These are phyloP conservation scores for Astreopora myriophthalma DNA, from an alignment of 64 coral and sea anemone genomes.

Conservation along the genomic window DNA sequence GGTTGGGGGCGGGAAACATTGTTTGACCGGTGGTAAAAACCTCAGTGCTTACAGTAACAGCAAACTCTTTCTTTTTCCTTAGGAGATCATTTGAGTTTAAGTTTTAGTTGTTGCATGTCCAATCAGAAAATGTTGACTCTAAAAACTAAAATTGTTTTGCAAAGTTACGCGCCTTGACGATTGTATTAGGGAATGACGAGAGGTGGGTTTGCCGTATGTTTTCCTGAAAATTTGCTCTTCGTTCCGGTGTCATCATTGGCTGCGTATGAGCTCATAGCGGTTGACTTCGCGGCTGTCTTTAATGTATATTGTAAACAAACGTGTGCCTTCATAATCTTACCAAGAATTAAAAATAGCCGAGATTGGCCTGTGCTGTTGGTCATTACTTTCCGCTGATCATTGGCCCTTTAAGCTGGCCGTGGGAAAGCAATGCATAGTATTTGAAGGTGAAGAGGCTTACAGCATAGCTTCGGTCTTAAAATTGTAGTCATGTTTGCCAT, in stretches of 20 bases:
- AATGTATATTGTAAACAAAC: neutral
- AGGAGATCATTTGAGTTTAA: too few relatives aligned
- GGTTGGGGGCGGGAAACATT: too few relatives aligned
- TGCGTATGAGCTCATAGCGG: neutral
- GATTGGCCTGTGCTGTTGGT: neutral
- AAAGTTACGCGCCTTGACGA: neutral
- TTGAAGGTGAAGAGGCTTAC: slow-evolving; percentile 1
- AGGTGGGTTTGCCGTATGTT: neutral
- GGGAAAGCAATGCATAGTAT: neutral
- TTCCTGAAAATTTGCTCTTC: neutral
- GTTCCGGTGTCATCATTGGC: neutral
- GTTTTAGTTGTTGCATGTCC: too few relatives aligned
- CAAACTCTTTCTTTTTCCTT: too few relatives aligned
- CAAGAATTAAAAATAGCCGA: neutral
- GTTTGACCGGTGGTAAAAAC: too few relatives aligned
- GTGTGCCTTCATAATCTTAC: neutral
- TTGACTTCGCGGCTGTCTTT: neutral
- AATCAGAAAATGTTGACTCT: too few relatives aligned
- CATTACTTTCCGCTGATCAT: neutral
- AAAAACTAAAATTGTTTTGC: too few relatives aligned
- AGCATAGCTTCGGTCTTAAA: neutral
- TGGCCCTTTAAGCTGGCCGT: neutral
- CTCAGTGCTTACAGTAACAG: too few relatives aligned
- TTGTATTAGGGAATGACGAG: too few relatives aligned
- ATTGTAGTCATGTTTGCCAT: neutral